Conservation (phyloP, 2,797 vertebrate species). For the Rhinogobio ventralis region DNA sequence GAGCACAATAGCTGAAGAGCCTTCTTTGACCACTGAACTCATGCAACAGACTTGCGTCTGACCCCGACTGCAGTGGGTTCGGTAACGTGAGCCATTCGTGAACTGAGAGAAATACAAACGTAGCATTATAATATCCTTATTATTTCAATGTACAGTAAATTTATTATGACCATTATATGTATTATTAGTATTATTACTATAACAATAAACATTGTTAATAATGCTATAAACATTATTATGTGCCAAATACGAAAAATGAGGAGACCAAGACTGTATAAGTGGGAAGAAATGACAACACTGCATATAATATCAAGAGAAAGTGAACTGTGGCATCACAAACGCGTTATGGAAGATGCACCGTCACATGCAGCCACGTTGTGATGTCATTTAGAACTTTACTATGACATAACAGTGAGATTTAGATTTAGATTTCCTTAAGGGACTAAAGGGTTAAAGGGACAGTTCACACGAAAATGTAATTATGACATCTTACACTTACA, state of each 20-base stretch:
- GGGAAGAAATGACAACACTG: conserved; percentile 25
- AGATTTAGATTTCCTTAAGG: background rate
- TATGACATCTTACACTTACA: background rate
- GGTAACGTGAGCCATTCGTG: conserved; percentile 15
- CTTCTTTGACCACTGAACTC: conserved; percentile 45
- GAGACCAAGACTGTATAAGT: conserved; percentile 52
- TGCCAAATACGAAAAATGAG: conserved; percentile 60
- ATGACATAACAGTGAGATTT: background rate
- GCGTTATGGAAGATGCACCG: conserved; percentile 44
- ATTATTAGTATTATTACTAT: conserved; percentile 73
- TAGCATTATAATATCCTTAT: conserved; percentile 61
- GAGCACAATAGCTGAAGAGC: conserved; percentile 67
- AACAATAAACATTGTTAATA: conserved; percentile 53
- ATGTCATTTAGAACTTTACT: conserved; percentile 52
- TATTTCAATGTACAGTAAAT: conserved; percentile 71
- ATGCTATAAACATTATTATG: conserved; percentile 54
- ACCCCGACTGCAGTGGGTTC: background rate
- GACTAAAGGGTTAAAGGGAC: too few relatives aligned
- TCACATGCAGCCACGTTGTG: conserved; percentile 42
- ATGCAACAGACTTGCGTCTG: conserved; percentile 12
- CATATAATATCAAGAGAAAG: conserved; percentile 3
- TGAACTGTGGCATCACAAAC: conserved; percentile 15
- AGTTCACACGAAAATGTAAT: background rate
- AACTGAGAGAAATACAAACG: conserved; percentile 51
- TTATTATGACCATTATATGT: conserved; percentile 71